Conservation (phyloP, 2,888 invertebrate genomes). For the Aphelenchoides bicaudatus region DNA sequence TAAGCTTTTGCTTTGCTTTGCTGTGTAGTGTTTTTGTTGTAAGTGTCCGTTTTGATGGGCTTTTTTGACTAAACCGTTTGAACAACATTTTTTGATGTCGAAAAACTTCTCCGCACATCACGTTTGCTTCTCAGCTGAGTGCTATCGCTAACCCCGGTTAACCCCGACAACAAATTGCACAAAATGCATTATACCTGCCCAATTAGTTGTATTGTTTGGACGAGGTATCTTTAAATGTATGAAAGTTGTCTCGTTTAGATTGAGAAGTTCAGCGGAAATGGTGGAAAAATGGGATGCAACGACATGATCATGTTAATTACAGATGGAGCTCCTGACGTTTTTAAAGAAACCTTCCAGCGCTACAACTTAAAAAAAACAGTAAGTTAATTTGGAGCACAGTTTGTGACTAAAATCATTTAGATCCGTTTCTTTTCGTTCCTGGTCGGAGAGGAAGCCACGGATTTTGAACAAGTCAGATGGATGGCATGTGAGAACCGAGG, state of each 20-base stretch:
- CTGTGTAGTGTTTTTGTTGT: not conserved
- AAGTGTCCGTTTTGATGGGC: slow-evolving; percentile 12
- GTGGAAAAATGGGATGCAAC: slow-evolving; percentile 73
- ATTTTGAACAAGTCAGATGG: slow-evolving; percentile 84
- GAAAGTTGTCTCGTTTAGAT: slow-evolving; percentile 39
- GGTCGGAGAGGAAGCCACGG: slow-evolving; percentile 87
- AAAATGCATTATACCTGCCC: no score
- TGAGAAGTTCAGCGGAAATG: slow-evolving; percentile 32
- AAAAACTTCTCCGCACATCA: slow-evolving; percentile 3
- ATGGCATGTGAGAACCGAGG: slow-evolving; percentile 99
- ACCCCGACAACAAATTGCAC: not conserved
- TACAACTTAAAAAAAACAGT: slow-evolving; percentile 76
- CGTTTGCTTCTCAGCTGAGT: slow-evolving; percentile 1
- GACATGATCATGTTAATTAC: slow-evolving; percentile 97
- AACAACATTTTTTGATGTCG: slow-evolving; percentile 8
- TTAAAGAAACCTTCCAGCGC: slow-evolving; percentile 82
- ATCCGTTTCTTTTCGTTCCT: slow-evolving; percentile 95
- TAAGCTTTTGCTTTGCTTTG: not conserved
- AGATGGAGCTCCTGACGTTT: slow-evolving; percentile 94
- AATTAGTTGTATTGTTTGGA: no score
- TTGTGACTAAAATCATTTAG: slow-evolving; percentile 65
- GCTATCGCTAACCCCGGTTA: no score
- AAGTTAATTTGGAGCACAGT: slow-evolving; percentile 18
- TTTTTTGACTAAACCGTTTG: not conserved
- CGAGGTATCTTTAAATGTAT: no score